Conservation (phyloP, 2,113 vertebrate species). For the Reinhardtius hippoglossoides region DNA sequence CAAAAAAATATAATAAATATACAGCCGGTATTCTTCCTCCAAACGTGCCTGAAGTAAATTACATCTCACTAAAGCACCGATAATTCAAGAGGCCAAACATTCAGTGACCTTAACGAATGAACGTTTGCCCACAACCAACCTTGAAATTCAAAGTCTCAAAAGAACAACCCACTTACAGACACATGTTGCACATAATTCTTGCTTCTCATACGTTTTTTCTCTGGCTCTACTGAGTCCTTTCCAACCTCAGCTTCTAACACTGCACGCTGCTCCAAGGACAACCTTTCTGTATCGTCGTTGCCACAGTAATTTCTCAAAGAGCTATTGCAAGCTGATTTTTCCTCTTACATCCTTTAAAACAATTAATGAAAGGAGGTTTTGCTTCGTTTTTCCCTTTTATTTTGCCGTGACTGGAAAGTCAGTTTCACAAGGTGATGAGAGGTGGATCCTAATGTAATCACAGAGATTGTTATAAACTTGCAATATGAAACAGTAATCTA, state of each 20-base stretch:
- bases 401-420: constrained; percentile 4
- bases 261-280: constrained; percentile 38
- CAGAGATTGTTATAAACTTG: too few relatives aligned
- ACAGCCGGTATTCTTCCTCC: constrained; percentile 29
- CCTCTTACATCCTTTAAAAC: too few relatives aligned
- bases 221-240: background rate
- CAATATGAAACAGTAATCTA: too few relatives aligned
- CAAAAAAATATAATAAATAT: constrained; percentile 33
- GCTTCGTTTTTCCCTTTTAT: background rate
- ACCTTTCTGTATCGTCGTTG: background rate
- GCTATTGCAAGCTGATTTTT: too few relatives aligned
- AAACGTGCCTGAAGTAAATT: constrained; percentile 44
- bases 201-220: too few relatives aligned
- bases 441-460: background rate
- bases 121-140: constrained; percentile 49
- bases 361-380: background rate
- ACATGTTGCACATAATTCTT: constrained; percentile 27
- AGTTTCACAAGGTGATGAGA: background rate
- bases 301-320: background rate
- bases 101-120: constrained; percentile 49
- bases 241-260: constrained; percentile 3
- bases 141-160: constrained; percentile 48
- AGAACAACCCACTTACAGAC: constrained; percentile 27
- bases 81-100: constrained; percentile 33
- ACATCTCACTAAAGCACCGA: constrained; percentile 14